Conservation (phyloP, 64 coral and sea anemone genomes). For the Montipora sp. region DNA sequence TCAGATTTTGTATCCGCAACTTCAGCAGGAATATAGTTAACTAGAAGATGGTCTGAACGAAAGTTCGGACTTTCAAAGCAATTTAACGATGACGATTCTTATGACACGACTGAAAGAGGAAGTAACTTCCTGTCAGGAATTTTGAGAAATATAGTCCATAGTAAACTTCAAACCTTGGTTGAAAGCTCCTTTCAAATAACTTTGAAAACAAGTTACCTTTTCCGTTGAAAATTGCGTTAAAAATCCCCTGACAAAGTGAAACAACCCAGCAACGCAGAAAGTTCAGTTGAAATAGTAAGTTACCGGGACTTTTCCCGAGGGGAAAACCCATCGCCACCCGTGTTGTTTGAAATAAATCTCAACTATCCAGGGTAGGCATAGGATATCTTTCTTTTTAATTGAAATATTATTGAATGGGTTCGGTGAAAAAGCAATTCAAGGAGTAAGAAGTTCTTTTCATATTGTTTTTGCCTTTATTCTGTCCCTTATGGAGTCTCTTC, state of each 20-base stretch:
- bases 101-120: conserved; percentile 8
- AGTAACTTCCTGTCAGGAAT: conserved; percentile 9
- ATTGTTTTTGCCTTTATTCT: too few relatives aligned
- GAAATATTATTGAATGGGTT: not conserved
- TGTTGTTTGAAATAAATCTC: too few relatives aligned
- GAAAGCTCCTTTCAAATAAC: not conserved
- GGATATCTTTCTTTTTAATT: not conserved
- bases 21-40: not conserved
- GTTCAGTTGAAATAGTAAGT: not conserved
- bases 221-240: not conserved
- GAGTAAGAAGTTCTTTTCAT: too few relatives aligned
- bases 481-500: too few relatives aligned
- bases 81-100: not conserved
- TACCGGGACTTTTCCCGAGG: conserved; percentile 67
- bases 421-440: too few relatives aligned
- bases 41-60: not conserved
- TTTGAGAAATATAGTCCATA: not conserved
- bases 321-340: conserved; percentile 66
- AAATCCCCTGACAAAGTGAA: not conserved
- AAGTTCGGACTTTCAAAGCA: not conserved
- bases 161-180: not conserved
- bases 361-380: not conserved
- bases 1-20: not conserved
- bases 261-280: too few relatives aligned
- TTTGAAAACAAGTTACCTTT: not conserved